Base-by-base conservation (phyloP, 92 coral and sea anemone genomes). In the Chrysogorgia sp. region DNA sequence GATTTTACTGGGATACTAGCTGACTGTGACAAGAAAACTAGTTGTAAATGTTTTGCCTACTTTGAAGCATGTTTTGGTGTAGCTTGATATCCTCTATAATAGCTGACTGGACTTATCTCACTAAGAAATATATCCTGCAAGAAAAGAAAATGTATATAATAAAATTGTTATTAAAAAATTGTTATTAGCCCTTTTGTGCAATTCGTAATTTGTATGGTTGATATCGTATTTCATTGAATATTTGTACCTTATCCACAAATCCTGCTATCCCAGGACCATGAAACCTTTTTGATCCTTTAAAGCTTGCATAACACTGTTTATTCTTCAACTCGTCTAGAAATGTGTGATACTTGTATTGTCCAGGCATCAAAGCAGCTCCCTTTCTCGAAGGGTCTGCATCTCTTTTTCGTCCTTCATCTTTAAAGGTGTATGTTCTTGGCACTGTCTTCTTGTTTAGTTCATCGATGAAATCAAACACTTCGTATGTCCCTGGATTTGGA, bases 401-500 rank as follows among this genome's bases (percentile, higher is more conserved):
- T 74, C 79, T 87, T 72, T 87, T 94, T 43, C 98, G 83, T 34
- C 98, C 98, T 49, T 92, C 88, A 86, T 94, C 89, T 81, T 88
- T 88, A 77, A 94, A 94, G 7, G 97, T 91, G 85, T 94, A 94
- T 10, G 94, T 89, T 34, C 84, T 76, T 40, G 64, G 90, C 23
- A 93, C 84, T n/a, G 91, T 91, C 49, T 94, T 94, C 9, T 81
- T 77, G 26, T 85, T 76, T 63, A 89, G 60, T 31, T 91, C 97
- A 55, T 87, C 81, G 74, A 94, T 91, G 84, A 94, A 94, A 50
- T 94, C 89, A 68, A 87, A 83, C 13, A 92, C 72, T 56, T 94
- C 90, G 64, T 94, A 94, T 7, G 92, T 66, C 4, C 98, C 98
- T 55, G 98, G 98, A 52, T 91, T 93, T 53, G 98, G 98, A 15